Evolutionary conservation across 1,140 invertebrate species (phyloP).

Genomic region (Drosophila azteca): DNA sequence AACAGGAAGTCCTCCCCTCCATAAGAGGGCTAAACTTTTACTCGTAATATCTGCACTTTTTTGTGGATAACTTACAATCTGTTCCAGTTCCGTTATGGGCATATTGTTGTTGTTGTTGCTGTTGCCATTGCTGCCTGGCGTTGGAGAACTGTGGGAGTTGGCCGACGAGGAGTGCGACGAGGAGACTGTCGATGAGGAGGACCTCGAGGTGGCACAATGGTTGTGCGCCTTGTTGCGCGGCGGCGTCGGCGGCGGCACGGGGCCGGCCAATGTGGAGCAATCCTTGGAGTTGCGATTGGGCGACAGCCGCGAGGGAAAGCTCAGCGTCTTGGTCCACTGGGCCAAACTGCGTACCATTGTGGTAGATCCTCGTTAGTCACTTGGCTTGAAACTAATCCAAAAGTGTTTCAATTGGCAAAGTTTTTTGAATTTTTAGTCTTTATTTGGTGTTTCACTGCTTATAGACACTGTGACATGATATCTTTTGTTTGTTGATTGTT

Average conservation of each 20-base stretch:
- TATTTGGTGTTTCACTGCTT: slow-evolving; percentile 38
- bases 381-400: slow-evolving; percentile 67
- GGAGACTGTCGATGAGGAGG: slow-evolving; percentile 84
- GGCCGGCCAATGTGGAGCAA: slow-evolving; percentile 85
- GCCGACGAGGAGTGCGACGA: slow-evolving; percentile 74
- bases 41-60: background rate
- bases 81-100: slow-evolving; percentile 87
- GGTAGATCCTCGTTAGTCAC: slow-evolving; percentile 16
- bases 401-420: slow-evolving; percentile 56
- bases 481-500: too few species aligned
- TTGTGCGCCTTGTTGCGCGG: slow-evolving; percentile 84
- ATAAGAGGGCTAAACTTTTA: background rate
- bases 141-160: slow-evolving; percentile 63
- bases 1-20: slow-evolving; percentile 48
- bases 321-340: slow-evolving; percentile 94
- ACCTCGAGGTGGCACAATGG: slow-evolving; percentile 79
- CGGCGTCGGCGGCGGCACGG: slow-evolving; percentile 84
- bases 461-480: slow-evolving; percentile 38
- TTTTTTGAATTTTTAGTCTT: background rate
- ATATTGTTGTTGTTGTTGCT: slow-evolving; percentile 84
- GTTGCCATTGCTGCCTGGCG: slow-evolving; percentile 83
- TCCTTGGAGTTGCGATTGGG: slow-evolving; percentile 90
- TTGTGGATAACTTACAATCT: slow-evolving; percentile 86
- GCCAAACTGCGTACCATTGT: slow-evolving; percentile 92
- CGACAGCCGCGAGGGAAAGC: slow-evolving; percentile 91